Conservation (phyloP, 2,888 invertebrate genomes). For the Cancer borealis region DNA sequence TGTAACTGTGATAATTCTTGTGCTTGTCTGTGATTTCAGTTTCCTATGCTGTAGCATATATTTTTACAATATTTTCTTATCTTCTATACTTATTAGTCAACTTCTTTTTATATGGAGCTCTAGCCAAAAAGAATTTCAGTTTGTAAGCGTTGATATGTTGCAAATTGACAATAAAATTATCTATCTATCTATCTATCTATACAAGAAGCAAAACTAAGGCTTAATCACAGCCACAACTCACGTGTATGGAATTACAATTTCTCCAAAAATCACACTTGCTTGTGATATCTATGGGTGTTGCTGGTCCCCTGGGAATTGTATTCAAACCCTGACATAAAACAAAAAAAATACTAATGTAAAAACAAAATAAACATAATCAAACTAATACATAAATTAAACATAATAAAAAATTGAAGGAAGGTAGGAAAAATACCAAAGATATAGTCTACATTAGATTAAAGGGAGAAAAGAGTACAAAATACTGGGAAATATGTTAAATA, state of each 20-base stretch:
- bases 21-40: too few species aligned
- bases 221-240: background rate
- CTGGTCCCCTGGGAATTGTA: background rate
- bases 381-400: background rate
- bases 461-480: background rate
- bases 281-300: background rate
- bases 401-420: background rate
- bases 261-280: conserved; percentile 6
- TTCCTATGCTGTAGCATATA: too few species aligned
- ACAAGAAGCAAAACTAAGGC: background rate
- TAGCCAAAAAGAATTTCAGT: too few species aligned
- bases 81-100: too few species aligned
- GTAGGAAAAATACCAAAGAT: background rate
- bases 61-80: too few species aligned
- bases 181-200: background rate
- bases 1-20: too few species aligned
- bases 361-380: background rate
- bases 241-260: background rate
- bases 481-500: too few species aligned
- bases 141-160: too few species aligned
- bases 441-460: background rate
- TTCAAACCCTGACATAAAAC: background rate
- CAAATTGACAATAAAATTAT: too few species aligned
- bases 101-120: too few species aligned
- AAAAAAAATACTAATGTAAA: background rate